phyloP scores from a whole-genome alignment of 2,797 vertebrate species.

The Acanthurus leucopareius region DNA sequence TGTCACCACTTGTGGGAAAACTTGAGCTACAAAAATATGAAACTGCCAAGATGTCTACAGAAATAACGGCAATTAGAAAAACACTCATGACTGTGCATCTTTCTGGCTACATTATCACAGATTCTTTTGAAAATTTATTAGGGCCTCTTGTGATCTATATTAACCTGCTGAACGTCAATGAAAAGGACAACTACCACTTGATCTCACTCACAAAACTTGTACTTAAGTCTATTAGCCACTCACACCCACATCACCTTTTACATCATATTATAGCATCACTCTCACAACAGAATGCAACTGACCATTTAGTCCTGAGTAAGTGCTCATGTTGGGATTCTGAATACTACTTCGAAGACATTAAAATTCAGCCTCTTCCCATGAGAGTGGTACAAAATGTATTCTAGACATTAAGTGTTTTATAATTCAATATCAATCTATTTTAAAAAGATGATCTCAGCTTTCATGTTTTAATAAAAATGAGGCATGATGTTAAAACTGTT shows the following conservation, averaged over 20 bases:
- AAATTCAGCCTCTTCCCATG: not conserved
- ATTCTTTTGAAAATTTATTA: conserved; percentile 25
- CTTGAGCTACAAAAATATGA: conserved; percentile 13
- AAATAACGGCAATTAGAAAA: conserved; percentile 15
- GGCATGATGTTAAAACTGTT: not conserved
- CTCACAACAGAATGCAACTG: conserved; percentile 1
- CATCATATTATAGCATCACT: conserved; percentile 20
- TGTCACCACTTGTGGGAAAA: conserved; percentile 1
- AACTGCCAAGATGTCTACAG: conserved; percentile 23
- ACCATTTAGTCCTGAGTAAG: not conserved
- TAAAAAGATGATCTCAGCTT: conserved; percentile 25
- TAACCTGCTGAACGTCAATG: conserved; percentile 25
- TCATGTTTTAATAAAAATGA: conserved; percentile 12
- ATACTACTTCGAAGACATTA: conserved; percentile 10
- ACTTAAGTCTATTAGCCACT: conserved; percentile 25
- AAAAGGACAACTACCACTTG: conserved; percentile 49
- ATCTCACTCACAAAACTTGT: conserved; percentile 34
- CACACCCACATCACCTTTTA: conserved; percentile 8
- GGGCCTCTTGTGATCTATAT: conserved; percentile 35
- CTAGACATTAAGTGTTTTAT: conserved; percentile 4
- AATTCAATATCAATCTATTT: conserved; percentile 21
- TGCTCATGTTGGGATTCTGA: conserved; percentile 6
- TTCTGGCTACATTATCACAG: not conserved
- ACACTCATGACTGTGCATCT: conserved; percentile 7
- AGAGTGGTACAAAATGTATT: conserved; percentile 22